Conservation (phyloP, 2,113 vertebrate genomes). For the Chionomys nivalis region DNA sequence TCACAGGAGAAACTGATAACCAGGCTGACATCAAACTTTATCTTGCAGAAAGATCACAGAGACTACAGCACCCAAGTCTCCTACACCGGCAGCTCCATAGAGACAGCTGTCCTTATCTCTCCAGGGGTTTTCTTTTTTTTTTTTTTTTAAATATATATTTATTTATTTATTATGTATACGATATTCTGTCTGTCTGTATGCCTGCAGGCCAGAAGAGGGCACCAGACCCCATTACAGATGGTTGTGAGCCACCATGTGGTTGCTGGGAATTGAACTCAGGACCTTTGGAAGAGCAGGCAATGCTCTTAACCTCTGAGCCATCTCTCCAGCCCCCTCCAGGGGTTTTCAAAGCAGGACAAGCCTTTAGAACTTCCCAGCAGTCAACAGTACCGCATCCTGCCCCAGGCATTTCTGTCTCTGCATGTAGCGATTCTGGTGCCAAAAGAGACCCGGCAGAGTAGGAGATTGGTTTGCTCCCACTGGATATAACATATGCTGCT, state of each 20-base stretch:
- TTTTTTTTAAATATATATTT: no score
- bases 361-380: neutral
- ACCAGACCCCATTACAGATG: no score
- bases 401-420: fast-evolving
- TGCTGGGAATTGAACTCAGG: no score
- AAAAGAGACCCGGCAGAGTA: neutral
- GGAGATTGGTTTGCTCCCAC: neutral
- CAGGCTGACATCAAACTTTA: neutral
- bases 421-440: fast-evolving
- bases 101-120: neutral
- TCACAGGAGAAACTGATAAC: neutral
- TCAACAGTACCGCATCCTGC: neutral
- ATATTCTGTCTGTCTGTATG: no score
- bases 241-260: no score
- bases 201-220: no score
- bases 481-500: neutral
- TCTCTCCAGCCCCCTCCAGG: no score
- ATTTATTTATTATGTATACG: no score
- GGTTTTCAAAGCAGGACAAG: neutral
- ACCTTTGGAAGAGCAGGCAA: no score
- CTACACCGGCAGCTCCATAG: neutral
- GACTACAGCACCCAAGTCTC: neutral
- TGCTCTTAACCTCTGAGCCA: no score
- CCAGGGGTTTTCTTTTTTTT: neutral
- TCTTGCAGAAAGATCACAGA: neutral